Evolutionary conservation across 2,888 invertebrate genomes (phyloP), one percentile per base, ranked within the genome.

Genomic region (Ophioninae sp.): DNA sequence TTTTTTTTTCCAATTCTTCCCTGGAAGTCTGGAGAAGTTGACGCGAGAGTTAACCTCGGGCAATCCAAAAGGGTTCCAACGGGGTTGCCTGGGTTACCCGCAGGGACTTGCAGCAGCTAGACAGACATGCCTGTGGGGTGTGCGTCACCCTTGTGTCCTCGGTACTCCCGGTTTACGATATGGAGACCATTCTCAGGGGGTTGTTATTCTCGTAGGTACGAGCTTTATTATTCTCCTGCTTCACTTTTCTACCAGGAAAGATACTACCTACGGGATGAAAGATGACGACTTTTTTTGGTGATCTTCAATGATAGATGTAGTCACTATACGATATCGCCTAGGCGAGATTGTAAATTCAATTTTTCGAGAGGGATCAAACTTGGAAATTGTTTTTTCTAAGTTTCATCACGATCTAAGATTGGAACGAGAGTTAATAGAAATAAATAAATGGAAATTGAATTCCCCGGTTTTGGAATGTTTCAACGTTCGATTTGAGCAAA

Each of bases 121-220:
- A 21, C 79, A 82, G 74, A 82, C 82, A 70, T 73, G 76, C 67
- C 69, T 61, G 81, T 59, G 69, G 74, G 64, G 79, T 44, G 62
- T 20, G 57, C 65, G 70, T 56, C 69, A 17, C 23, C 74, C 69
- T 44, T 75, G 68, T 75, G 56, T 62, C 57, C 73, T 68, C 56
- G 30, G 21, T 59, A 61, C 74, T 69, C 44, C 30, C 50, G 44
- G 44, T 79, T 68, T 23, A 13, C 59, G 56, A 57, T 69, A 59
- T 69, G 68, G 23, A 75, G 64, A 80, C 61, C 61, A 44, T 80
- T 67, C 73, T 41, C 73, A n/a, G 56, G 68, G 68, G 30, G 67
- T 80, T 75, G 44, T 75, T 69, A 64, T 69, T 41, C 56, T 56
- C 8, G 56, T 50, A 30, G 61, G 75, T 75, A 50, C 75, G 62